Percentiles rank a stretch among this genome's conserved stretches.
Evolutionary conservation across 2,113 vertebrate species (phyloP).

Genomic region (Micromys minutus): DNA sequence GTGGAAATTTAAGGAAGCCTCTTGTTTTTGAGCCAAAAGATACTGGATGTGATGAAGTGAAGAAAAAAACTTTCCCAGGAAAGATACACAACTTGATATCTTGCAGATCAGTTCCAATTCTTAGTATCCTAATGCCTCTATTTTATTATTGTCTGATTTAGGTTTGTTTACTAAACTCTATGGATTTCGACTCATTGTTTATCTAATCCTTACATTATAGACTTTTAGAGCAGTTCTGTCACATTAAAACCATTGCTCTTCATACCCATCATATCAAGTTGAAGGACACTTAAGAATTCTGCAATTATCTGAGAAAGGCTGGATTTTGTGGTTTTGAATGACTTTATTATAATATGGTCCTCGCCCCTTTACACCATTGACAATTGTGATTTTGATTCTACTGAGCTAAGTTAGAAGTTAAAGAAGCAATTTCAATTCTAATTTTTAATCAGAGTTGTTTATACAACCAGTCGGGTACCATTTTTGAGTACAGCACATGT

Average conservation of each 20-base stretch:
- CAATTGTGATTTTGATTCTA: conserved; percentile 65
- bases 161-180: conserved; percentile 82
- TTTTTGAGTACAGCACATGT: conserved; percentile 65
- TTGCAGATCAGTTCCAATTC: conserved; percentile 77
- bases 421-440: conserved; percentile 47
- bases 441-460: conserved; percentile 71
- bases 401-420: conserved; percentile 62
- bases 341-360: conserved; percentile 55
- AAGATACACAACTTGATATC: conserved; percentile 92
- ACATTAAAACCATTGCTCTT: conserved; percentile 77
- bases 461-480: conserved; percentile 63
- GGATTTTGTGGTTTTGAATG: conserved; percentile 71
- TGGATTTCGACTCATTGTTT: conserved; percentile 81
- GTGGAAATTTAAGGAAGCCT: conserved; percentile 94
- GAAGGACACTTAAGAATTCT: conserved; percentile 64
- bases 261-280: conserved; percentile 74
- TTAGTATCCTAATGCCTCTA: conserved; percentile 82
- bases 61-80: conserved; percentile 96
- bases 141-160: conserved; percentile 83
- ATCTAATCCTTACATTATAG: conserved; percentile 81
- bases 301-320: conserved; percentile 56
- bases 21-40: conserved; percentile 90
- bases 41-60: conserved; percentile 92
- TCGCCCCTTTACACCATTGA: conserved; percentile 64
- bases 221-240: conserved; percentile 81